These are phyloP conservation scores for Steinernema scapterisci DNA, from an alignment of 2,888 invertebrate species.

Conservation along the genomic window DNA sequence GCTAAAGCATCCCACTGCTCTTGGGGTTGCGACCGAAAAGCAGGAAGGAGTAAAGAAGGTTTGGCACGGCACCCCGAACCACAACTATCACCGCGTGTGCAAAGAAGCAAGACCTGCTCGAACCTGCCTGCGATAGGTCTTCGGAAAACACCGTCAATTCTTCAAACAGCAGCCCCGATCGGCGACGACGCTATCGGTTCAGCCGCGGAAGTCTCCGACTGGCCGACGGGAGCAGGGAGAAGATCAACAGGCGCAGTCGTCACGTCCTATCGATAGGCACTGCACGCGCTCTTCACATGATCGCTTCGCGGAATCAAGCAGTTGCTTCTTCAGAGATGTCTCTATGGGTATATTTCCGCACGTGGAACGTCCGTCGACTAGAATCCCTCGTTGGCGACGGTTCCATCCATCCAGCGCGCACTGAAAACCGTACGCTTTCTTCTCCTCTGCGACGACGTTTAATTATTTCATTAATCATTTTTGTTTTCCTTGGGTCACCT, in stretches of 20 bases:
- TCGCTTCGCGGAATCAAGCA: background rate
- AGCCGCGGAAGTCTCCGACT: conserved; percentile 18
- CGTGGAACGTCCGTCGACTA: background rate
- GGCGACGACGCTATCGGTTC: conserved; percentile 30
- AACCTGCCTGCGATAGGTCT: conserved; percentile 30
- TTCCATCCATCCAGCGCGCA: background rate
- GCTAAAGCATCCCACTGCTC: too few species aligned
- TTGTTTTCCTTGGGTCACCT: conserved; percentile 9
- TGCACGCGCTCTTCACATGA: conserved; percentile 28
- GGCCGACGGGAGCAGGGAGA: conserved; percentile 23
- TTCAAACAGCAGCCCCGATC: conserved; percentile 23
- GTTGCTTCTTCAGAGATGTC: background rate
- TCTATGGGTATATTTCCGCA: conserved; percentile 5
- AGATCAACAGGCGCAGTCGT: conserved; percentile 29
- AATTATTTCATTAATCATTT: conserved; percentile 27
- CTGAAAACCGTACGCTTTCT: conserved; percentile 13
- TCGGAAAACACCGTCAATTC: conserved; percentile 27
- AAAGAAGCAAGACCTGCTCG: conserved; percentile 13
- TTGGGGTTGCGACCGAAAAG: background rate
- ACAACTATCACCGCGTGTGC: conserved; percentile 9
- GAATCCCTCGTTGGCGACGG: background rate
- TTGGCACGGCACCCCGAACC: conserved; percentile 6
- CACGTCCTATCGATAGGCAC: conserved; percentile 26
- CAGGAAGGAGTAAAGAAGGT: background rate
- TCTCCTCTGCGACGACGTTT: conserved; percentile 5